phyloP scores from a whole-genome alignment of 2,888 invertebrate genomes.

The Noctua pronuba region DNA sequence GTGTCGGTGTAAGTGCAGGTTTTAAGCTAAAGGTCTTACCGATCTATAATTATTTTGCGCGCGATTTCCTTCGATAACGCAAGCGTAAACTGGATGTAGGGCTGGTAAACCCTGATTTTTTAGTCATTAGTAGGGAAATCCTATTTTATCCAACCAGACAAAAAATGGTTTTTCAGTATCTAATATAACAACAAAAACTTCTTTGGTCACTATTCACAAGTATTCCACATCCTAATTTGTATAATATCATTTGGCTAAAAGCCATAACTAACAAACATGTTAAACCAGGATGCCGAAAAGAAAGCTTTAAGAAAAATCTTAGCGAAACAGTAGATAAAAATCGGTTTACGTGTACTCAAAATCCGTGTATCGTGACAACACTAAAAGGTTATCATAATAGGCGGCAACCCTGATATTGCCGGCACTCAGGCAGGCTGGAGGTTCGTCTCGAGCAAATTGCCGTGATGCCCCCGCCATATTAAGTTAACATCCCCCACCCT shows the following conservation, averaged over 20 bases:
- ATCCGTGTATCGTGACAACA: conserved; percentile 50
- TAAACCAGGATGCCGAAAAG: neutral
- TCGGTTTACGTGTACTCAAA: conserved; percentile 30
- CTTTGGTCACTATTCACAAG: neutral
- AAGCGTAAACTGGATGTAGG: conserved; percentile 79
- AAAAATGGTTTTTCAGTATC: neutral
- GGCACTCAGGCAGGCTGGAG: conserved; percentile 83
- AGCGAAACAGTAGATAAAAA: conserved; percentile 17
- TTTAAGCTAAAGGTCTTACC: conserved; percentile 83
- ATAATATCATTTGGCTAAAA: neutral
- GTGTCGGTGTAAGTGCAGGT: conserved; percentile 70
- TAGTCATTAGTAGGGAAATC: neutral
- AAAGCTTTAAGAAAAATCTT: conserved; percentile 28
- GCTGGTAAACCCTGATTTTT: conserved; percentile 59
- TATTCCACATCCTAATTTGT: neutral
- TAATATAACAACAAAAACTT: neutral
- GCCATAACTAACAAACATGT: neutral
- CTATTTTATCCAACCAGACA: neutral
- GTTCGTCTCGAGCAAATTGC: conserved; percentile 89
- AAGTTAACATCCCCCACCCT: conserved; percentile 83
- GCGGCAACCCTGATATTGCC: conserved; percentile 79
- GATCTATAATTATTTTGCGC: conserved; percentile 87
- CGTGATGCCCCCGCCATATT: conserved; percentile 88
- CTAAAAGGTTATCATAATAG: conserved; percentile 63
- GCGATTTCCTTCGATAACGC: conserved; percentile 84